Conservation (phyloP, 2,888 invertebrate species). For the Chouioia cunea region DNA sequence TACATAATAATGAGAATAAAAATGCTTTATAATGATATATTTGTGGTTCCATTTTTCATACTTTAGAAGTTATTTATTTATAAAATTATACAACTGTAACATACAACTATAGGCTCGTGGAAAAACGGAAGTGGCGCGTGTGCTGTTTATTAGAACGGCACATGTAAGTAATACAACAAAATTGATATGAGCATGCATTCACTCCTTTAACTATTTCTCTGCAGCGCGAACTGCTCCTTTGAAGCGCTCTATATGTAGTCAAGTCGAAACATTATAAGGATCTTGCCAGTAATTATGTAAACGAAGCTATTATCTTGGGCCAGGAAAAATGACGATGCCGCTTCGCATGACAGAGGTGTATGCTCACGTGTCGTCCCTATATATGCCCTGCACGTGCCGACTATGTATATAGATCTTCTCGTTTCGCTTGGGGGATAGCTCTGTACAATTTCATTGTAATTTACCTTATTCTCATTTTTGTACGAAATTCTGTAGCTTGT, state of each 20-base stretch:
- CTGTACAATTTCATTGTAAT: too few species aligned
- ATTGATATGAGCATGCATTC: background rate
- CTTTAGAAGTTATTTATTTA: too few species aligned
- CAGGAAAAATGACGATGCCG: background rate
- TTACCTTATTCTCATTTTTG: too few species aligned
- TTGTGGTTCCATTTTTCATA: too few species aligned
- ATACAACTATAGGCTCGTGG: background rate
- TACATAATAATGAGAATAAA: too few species aligned
- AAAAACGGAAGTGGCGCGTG: slow-evolving; percentile 22
- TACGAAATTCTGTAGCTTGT: too few species aligned
- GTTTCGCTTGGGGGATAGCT: background rate
- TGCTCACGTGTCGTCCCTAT: background rate
- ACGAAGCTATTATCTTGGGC: slow-evolving; percentile 33
- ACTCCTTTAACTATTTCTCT: too few species aligned
- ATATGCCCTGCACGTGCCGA: slow-evolving; percentile 1
- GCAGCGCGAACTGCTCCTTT: slow-evolving; percentile 5
- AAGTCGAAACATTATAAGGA: slow-evolving; percentile 1
- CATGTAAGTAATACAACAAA: too few species aligned
- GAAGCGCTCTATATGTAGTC: background rate
- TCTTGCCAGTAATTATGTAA: slow-evolving; percentile 33
- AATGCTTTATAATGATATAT: too few species aligned
- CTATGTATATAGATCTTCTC: background rate
- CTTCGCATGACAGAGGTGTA: background rate
- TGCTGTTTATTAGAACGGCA: slow-evolving; percentile 4
- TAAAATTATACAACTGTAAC: too few species aligned